phyloP scores from a whole-genome alignment of 2,888 invertebrate genomes.

The Drosophila niveifrons region DNA sequence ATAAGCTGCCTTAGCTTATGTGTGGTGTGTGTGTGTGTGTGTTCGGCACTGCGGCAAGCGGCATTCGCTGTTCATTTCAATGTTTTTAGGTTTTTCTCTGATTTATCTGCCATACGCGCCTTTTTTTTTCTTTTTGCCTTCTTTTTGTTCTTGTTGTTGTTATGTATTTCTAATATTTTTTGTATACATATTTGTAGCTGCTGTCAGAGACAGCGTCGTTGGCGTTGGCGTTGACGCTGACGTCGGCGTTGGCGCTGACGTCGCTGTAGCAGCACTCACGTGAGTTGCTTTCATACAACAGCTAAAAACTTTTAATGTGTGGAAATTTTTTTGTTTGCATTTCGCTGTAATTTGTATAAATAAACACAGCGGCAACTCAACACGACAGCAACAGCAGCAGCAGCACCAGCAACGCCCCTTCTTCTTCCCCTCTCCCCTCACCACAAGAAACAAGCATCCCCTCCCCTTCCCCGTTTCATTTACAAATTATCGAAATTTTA shows the following conservation, averaged over 20 bases:
- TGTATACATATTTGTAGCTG: constrained; percentile 41
- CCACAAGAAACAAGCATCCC: not conserved
- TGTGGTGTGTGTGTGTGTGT: constrained; percentile 33
- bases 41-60: constrained; percentile 70
- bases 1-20: constrained; percentile 5
- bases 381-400: constrained; percentile 18
- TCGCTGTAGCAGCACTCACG: constrained; percentile 71
- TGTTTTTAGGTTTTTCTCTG: constrained; percentile 75
- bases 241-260: constrained; percentile 24
- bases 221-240: constrained; percentile 11
- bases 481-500: constrained; percentile 34
- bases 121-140: constrained; percentile 47
- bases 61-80: constrained; percentile 73
- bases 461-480: not conserved
- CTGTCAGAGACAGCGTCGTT: constrained; percentile 18
- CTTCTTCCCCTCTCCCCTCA: not conserved
- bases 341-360: constrained; percentile 75
- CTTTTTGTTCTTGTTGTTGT: constrained; percentile 39
- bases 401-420: not conserved
- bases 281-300: constrained; percentile 65
- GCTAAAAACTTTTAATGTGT: constrained; percentile 77
- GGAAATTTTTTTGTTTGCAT: constrained; percentile 66
- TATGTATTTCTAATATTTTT: constrained; percentile 64
- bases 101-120: constrained; percentile 70
- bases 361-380: constrained; percentile 56